These are phyloP conservation scores for Platycercus adscitus DNA, from an alignment of 2,113 vertebrate genomes.

Conservation along the genomic window DNA sequence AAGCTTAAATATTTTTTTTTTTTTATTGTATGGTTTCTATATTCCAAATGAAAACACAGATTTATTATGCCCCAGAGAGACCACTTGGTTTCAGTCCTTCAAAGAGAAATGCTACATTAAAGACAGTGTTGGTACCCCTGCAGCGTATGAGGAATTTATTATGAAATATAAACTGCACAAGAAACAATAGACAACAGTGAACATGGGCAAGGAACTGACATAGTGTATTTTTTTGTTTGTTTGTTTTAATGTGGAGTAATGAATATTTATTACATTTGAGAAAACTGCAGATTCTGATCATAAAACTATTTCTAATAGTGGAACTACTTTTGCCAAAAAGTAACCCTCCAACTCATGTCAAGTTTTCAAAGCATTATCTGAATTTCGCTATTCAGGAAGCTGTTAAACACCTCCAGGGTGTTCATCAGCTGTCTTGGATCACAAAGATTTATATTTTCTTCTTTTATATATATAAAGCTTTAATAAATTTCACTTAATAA, in stretches of 20 bases:
- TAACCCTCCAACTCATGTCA: background rate
- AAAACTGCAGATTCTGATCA: constrained; percentile 18
- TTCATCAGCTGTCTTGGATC: constrained; percentile 33
- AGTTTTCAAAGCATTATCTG: background rate
- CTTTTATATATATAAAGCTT: background rate
- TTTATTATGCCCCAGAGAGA: constrained; percentile 73
- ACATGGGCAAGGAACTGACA: constrained; percentile 41
- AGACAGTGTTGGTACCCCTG: constrained; percentile 61
- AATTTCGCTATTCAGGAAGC: background rate
- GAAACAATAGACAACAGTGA: constrained; percentile 49
- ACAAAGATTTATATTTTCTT: background rate
- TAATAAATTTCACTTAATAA: constrained; percentile 45
- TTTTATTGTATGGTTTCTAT: constrained; percentile 56
- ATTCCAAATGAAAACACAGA: constrained; percentile 75
- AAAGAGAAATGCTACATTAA: constrained; percentile 75
- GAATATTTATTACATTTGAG: constrained; percentile 65
- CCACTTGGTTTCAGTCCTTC: constrained; percentile 69
- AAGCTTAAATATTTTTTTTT: constrained; percentile 77
- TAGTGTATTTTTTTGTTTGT: background rate
- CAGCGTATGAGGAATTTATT: constrained; percentile 66
- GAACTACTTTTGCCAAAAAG: background rate
- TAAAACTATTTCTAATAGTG: background rate
- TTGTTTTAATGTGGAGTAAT: constrained; percentile 44
- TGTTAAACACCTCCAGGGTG: constrained; percentile 35
- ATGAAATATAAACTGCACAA: constrained; percentile 69